Evolutionary conservation across 2,113 vertebrate genomes (phyloP).

Genomic region (Leuciscus idus): DNA sequence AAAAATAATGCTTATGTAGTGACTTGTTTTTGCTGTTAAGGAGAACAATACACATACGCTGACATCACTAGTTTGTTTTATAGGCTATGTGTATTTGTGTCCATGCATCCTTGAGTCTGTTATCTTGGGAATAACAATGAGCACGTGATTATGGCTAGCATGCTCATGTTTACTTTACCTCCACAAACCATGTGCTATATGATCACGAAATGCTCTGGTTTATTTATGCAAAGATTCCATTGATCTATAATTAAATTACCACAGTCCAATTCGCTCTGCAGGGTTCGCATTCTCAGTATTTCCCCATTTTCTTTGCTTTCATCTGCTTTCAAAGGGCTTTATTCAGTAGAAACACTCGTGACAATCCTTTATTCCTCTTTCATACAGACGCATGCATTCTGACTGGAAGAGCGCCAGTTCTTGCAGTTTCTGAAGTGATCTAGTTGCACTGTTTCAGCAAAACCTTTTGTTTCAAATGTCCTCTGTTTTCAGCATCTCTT

Average conservation of each 20-base stretch:
- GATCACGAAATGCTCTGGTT: neutral
- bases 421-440: neutral
- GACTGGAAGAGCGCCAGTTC: too few species aligned
- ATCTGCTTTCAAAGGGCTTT: slow-evolving; percentile 60
- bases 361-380: slow-evolving; percentile 60
- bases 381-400: neutral
- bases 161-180: slow-evolving; percentile 54
- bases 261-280: neutral
- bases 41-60: neutral
- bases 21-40: neutral
- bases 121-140: slow-evolving; percentile 49
- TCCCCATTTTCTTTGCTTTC: slow-evolving; percentile 51
- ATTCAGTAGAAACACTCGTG: slow-evolving; percentile 62
- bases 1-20: neutral
- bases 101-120: neutral
- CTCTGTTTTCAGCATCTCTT: neutral
- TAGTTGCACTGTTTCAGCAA: neutral
- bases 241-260: neutral
- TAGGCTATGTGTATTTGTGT: neutral
- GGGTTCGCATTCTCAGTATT: slow-evolving; percentile 7
- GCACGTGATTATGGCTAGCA: slow-evolving; percentile 59
- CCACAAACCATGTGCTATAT: slow-evolving; percentile 1
- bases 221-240: neutral
- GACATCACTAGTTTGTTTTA: neutral
- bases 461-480: neutral